Evolutionary conservation across 1,140 invertebrate genomes (phyloP).

Genomic region (honey bee (Apis mellifera)): DNA sequence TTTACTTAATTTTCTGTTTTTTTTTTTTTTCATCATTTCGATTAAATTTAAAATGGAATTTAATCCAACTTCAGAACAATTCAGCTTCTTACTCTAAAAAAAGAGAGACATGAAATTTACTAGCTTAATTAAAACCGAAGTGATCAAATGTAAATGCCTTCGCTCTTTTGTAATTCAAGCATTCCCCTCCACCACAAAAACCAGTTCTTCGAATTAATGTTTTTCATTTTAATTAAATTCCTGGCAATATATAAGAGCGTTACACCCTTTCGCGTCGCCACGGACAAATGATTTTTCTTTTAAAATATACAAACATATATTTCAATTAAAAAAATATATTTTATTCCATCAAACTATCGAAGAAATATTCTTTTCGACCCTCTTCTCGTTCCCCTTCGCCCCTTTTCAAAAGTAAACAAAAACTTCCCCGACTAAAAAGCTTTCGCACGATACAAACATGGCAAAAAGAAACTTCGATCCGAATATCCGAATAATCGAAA

Average conservation of each 20-base stretch:
- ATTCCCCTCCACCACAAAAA: not conserved
- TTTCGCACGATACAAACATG: not conserved
- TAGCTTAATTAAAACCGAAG: not conserved
- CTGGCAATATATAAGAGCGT: too few species aligned
- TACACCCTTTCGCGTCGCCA: too few species aligned
- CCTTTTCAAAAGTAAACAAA: too few species aligned
- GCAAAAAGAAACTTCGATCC: not conserved
- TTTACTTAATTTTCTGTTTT: not conserved
- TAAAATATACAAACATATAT: too few species aligned
- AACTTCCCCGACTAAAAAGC: too few species aligned
- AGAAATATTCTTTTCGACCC: too few species aligned
- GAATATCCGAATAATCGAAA: not conserved
- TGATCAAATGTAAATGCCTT: slow-evolving; percentile 4
- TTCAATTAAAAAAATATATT: too few species aligned
- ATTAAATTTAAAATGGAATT: not conserved
- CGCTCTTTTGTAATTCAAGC: not conserved
- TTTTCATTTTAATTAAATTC: slow-evolving; percentile 20
- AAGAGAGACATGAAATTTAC: not conserved
- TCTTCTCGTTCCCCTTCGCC: too few species aligned
- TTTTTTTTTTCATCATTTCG: not conserved
- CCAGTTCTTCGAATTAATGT: not conserved
- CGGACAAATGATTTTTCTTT: too few species aligned
- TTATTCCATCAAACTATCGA: too few species aligned
- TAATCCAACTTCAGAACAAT: too few species aligned
- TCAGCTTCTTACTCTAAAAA: not conserved